phyloP scores from a whole-genome alignment of 1,140 invertebrate genomes.

The Aplysia californica region DNA sequence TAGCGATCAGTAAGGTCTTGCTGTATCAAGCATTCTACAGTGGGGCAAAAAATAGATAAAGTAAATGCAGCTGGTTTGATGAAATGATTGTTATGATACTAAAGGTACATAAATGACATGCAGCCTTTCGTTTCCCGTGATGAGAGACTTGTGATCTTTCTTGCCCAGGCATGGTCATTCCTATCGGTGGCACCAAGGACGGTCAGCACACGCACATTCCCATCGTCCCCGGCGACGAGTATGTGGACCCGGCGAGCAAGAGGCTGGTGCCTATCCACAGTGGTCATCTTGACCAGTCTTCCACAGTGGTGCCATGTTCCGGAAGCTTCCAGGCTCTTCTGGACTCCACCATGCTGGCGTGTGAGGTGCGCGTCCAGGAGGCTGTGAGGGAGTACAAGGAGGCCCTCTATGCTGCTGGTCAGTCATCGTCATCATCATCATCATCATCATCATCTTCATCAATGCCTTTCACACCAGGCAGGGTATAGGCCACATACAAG shows the following conservation, averaged over 20 bases:
- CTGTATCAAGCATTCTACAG: too few species aligned
- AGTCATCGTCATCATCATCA: neutral
- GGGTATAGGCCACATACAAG: too few species aligned
- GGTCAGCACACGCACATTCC: conserved; percentile 40
- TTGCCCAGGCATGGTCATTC: conserved; percentile 52
- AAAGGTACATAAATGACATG: too few species aligned
- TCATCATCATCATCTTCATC: neutral
- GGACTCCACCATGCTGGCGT: conserved; percentile 55
- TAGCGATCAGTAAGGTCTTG: too few species aligned
- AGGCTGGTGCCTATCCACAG: conserved; percentile 50
- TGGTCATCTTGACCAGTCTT: conserved; percentile 39
- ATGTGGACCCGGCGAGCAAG: conserved; percentile 51
- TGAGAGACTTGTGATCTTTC: too few species aligned
- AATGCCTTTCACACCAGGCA: too few species aligned
- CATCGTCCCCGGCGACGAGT: conserved; percentile 55
- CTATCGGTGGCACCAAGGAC: conserved; percentile 52
- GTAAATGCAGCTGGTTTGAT: too few species aligned
- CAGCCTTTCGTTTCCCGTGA: too few species aligned
- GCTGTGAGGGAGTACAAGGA: conserved; percentile 51
- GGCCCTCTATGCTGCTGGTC: conserved; percentile 44
- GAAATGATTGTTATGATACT: too few species aligned
- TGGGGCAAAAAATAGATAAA: too few species aligned
- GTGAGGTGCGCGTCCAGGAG: conserved; percentile 52
- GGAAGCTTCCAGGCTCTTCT: conserved; percentile 61
- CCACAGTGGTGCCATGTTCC: conserved; percentile 48